These are phyloP conservation scores for Heliconius melpomene DNA, from an alignment of 1,140 invertebrate species.

Conservation along the genomic window DNA sequence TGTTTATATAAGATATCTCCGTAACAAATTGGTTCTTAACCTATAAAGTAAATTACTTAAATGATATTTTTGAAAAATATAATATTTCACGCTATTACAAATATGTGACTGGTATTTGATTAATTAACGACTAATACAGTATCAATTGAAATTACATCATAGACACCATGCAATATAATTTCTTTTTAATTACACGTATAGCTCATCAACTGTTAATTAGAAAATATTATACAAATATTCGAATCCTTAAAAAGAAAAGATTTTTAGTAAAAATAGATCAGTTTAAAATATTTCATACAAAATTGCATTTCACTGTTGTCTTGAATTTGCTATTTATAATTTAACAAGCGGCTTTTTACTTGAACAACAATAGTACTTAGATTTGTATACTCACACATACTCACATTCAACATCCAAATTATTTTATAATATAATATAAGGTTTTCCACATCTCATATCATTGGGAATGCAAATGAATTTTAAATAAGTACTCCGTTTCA, in stretches of 20 bases:
- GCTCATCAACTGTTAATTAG: not conserved
- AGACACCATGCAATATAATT: not conserved
- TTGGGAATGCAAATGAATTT: conserved; percentile 63
- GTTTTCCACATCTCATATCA: conserved; percentile 29
- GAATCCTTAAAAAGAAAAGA: not conserved
- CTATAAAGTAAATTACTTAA: not conserved
- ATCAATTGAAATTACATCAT: not conserved
- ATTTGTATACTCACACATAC: conserved; percentile 5
- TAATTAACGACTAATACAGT: not conserved
- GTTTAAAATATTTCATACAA: not conserved
- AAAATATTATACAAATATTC: not conserved
- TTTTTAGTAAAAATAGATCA: not conserved
- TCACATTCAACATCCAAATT: conserved; percentile 1
- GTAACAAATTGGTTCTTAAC: not conserved
- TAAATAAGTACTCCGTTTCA: conserved; percentile 27
- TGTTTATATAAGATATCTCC: not conserved
- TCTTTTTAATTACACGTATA: not conserved
- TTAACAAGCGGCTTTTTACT: not conserved
- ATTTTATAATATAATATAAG: conserved; percentile 14
- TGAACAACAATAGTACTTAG: not conserved
- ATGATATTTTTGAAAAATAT: not conserved
- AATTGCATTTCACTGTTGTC: not conserved
- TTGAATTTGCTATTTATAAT: not conserved
- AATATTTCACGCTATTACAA: not conserved
- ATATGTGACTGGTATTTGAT: not conserved